Base-by-base conservation (phyloP, 2,888 invertebrate species). In the Gymnocheta viridis region DNA sequence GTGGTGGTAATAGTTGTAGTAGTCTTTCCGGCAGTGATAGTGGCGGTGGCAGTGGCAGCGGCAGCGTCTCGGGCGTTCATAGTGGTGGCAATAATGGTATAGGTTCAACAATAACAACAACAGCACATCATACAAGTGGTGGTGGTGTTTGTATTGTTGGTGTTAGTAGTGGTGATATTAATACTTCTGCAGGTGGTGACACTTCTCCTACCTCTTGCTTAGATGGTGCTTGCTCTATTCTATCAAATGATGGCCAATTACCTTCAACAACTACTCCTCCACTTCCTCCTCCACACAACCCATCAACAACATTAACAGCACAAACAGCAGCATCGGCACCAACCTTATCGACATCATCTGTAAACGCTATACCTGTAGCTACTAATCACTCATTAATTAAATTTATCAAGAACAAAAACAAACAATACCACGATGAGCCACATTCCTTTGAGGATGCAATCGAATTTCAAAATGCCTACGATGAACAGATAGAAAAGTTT, bases 401-500 rank as follows among this genome's bases (percentile, higher is more conserved):
- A 87, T 88, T 85, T 84, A 84, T 87, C 87, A 87, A 86, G 89
- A 89, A 87, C 86, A 74, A 86, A 85, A 73, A 83, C 82, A 41
- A 87, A 87, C 74, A 87, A 86, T 86, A 88, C 72, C 88, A 88
- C 72, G 88, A 88, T 82, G 89, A 89, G 72, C 88, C 88, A 47
- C 88, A 89, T 82, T 88, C 88, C 62, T 89, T 89, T 86, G 89
- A 89, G 85, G 88, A 87, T 82, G 88, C 89, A 7, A 88, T 88
- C 86, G 89, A 89, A 79, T 89, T 87, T 80, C 84, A 87, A 72
- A 88, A 88, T 82, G 87, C 87, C 60, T 87, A 87, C 82, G 88
- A 88, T 80, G 87, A 89, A 81, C 88, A 88, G 82, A 87, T 87
- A 82, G 94, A 95, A 94, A 95, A 95, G 94, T 93, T 95, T 91